Evolutionary conservation across 2,113 vertebrate species (phyloP), one percentile per base, ranked within the genome.

Genomic region (Microcebus lehilahytsara): DNA sequence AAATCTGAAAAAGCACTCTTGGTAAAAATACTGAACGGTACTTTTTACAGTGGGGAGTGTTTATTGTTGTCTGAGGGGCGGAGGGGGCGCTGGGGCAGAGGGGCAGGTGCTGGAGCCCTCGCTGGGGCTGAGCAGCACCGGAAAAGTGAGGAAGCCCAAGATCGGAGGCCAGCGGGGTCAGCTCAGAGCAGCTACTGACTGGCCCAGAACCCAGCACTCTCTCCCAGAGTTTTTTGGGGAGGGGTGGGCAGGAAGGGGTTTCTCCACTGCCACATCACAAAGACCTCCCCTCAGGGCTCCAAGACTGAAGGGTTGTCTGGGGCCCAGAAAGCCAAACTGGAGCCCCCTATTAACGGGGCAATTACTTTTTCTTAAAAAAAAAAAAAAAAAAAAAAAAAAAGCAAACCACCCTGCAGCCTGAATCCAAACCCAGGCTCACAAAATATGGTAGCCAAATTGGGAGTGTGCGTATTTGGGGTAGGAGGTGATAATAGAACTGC

Each of bases 11-110:
- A 98, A 95, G 17, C 74, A 77, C 97, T 94, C 62, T 9, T n/a
- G 93, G 92, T 97, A 98, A 97, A 98, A 98, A 97, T 72, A 98
- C 84, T 72, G 74, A 67, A 20, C 27, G 78, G n/a, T 77, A 95
- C 96, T 98, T 98, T 96, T 97, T 83, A 95, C 94, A 97, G 91
- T 86, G 83, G 60, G 79, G 93, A 90, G 89, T 96, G 34, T 85
- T 95, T 89, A 95, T 90, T 97, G 89, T 95, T 90, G 89, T 97
- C 96, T 96, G 87, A 95, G 94, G 62, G 78, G 84, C 32, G 85
- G 71, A 93, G 6, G 0, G 89, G 81, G 74, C 42, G 14, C 46
- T 9, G 23, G 64, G 74, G 42, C 16, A 86, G 86, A 71, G 58
- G 87, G 88, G 81, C 58, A 91, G 80, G 89, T 91, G 91, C 88